A percentile compares a stretch with the other conserved stretches of the same genome.
phyloP scores from a whole-genome alignment of 2,797 vertebrate species.

The Percopsis omiscomaycus region DNA sequence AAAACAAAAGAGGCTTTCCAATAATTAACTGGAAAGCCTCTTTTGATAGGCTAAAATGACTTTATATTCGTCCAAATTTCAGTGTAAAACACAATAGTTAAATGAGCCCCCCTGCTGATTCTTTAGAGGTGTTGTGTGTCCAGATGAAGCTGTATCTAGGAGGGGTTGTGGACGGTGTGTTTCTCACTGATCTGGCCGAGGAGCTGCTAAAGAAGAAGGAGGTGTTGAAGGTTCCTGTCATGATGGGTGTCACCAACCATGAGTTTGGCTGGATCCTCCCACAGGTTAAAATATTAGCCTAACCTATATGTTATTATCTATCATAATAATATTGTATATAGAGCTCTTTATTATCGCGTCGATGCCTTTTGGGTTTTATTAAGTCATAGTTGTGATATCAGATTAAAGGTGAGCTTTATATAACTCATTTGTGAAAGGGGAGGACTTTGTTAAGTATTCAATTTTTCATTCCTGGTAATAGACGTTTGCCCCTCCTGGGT shows the following conservation, averaged over 20 bases:
- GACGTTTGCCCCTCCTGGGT: slow-evolving; percentile 63
- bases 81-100: too few species aligned
- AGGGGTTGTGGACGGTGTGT: slow-evolving; percentile 67
- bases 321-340: too few species aligned
- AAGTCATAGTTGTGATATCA: not conserved
- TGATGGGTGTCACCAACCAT: slow-evolving; percentile 80
- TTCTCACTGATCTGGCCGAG: slow-evolving; percentile 69
- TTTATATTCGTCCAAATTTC: too few species aligned
- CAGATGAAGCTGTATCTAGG: slow-evolving; percentile 67
- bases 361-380: not conserved
- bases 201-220: slow-evolving; percentile 72
- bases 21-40: not conserved
- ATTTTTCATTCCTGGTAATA: slow-evolving; percentile 33
- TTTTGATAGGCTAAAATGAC: too few species aligned
- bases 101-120: not conserved
- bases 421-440: not conserved
- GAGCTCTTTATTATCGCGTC: too few species aligned
- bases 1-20: too few species aligned
- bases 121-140: slow-evolving; percentile 2
- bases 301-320: too few species aligned
- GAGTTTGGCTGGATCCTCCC: slow-evolving; percentile 83
- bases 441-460: not conserved
- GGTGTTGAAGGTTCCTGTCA: slow-evolving; percentile 73
- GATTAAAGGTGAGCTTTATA: not conserved
- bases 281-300: slow-evolving; percentile 54